Percentiles rank a stretch among this genome's conserved stretches.
phyloP scores from a whole-genome alignment of 2,888 invertebrate species.

The Melolontha melolontha region DNA sequence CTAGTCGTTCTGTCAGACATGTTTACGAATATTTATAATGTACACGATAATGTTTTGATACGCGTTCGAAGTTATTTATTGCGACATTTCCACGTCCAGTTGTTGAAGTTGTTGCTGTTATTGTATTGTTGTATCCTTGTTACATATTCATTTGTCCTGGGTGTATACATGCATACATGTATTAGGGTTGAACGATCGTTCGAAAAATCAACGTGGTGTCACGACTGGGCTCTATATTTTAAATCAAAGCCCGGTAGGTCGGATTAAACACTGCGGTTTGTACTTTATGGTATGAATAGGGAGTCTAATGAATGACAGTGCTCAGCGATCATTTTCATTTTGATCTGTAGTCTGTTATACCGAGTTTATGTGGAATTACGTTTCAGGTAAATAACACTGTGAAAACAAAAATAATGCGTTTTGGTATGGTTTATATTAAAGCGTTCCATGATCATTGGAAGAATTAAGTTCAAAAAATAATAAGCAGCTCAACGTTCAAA shows the following conservation, averaged over 20 bases:
- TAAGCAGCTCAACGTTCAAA: too few species aligned
- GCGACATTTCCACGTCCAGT: conserved; percentile 38
- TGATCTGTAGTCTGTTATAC: conserved; percentile 1
- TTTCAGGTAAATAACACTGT: too few species aligned
- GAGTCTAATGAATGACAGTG: conserved; percentile 18
- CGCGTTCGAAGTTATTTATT: conserved; percentile 46
- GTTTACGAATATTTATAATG: conserved; percentile 50
- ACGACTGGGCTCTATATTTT: conserved; percentile 22
- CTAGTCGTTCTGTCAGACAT: conserved; percentile 42
- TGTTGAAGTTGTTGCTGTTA: conserved; percentile 28
- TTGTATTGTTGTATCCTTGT: conserved; percentile 27
- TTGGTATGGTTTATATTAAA: too few species aligned
- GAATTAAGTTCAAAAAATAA: too few species aligned
- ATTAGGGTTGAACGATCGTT: conserved; percentile 7
- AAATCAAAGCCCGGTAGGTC: conserved; percentile 19
- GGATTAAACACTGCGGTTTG: conserved; percentile 26
- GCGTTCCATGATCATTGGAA: too few species aligned
- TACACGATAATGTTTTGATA: conserved; percentile 47
- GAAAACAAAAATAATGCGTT: too few species aligned
- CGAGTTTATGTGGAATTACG: too few species aligned
- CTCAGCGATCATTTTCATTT: conserved; percentile 13
- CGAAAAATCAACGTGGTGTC: conserved; percentile 32
- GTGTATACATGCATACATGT: conserved; percentile 1
- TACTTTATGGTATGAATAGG: conserved; percentile 28
- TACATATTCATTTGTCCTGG: conserved; percentile 25